Base-by-base conservation (phyloP, 2,888 invertebrate genomes). In the Caenorhabditis becei region DNA sequence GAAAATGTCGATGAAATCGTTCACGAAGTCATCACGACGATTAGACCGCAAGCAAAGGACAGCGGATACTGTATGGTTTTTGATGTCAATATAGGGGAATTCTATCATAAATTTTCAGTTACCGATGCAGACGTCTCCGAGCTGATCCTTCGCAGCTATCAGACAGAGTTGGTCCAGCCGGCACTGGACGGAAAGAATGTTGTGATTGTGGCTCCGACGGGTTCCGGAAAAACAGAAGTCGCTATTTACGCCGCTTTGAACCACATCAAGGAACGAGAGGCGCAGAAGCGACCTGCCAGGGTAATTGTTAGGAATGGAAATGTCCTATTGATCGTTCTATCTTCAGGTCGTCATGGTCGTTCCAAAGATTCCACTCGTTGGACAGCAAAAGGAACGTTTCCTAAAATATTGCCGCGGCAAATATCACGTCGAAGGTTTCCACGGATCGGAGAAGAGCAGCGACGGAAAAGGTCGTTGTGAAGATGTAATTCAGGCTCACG, bases 191-290 rank as follows among this genome's bases (percentile, higher is more conserved):
- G 87, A 23, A 70, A 79, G 35, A 90, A 89, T 54, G 80, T 83
- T n/a, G 85, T 90, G 2, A 83, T 90, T 49, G 88, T 88, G n/a
- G 90, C 90, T 0, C 90, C 90, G 5, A 90, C 90, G 1, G 90
- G 90, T n/a, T 80, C 87, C 14, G 90, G 90, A 72, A 90, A 90
- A 66, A 90, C 90, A 1, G 81, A 87, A 74, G 88, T 90, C n/a
- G 88, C 88, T 8, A 84, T 84, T 16, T 86, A 87, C 54, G 86
- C 89, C 1, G 87, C 90, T 14, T 26, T 71, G n/a, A 58, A 84
- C 10, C 90, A 90, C 72, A 77, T 90, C 47, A 53, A 67, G 41
- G 67, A 74, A 24, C 28, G 75, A 18, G 69, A 61, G 0, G 10
- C 18, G 3, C 51, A 62, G 8, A 70, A 63, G 18, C 61, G 69